Evolutionary conservation across 2,797 vertebrate genomes (phyloP).

Genomic region (Distichodus sexfasciatus): DNA sequence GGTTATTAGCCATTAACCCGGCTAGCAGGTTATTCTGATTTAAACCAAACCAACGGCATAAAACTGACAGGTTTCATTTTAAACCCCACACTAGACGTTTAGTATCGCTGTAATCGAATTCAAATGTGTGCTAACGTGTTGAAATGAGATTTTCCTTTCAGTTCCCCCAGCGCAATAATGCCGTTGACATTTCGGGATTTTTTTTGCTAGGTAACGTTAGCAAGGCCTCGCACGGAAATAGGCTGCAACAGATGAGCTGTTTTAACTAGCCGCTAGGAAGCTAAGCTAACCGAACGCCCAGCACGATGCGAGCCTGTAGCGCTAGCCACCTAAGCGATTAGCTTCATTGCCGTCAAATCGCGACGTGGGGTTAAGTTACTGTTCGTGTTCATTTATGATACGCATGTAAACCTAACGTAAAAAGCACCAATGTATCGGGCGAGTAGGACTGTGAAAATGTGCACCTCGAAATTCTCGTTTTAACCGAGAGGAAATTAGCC

Average conservation of each 20-base stretch:
- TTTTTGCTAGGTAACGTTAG: neutral
- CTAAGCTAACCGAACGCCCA: neutral
- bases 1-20: neutral
- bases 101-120: too few species aligned
- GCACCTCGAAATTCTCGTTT: too few species aligned
- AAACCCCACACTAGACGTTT: too few species aligned
- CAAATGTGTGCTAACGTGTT: too few species aligned
- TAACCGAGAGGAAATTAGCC: too few species aligned
- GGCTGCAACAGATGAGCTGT: neutral
- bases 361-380: neutral
- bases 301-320: neutral
- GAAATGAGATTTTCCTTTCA: too few species aligned
- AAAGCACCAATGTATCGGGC: neutral
- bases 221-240: constrained; percentile 23
- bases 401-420: too few species aligned
- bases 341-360: neutral
- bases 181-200: too few species aligned
- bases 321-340: neutral
- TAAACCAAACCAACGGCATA: neutral
- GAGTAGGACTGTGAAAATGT: neutral
- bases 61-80: too few species aligned
- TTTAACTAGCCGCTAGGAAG: neutral
- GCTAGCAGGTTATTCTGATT: neutral
- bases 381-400: neutral
- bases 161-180: too few species aligned